Conservation (phyloP, 2,113 vertebrate genomes). For the Oncorhynchus clarkii region DNA sequence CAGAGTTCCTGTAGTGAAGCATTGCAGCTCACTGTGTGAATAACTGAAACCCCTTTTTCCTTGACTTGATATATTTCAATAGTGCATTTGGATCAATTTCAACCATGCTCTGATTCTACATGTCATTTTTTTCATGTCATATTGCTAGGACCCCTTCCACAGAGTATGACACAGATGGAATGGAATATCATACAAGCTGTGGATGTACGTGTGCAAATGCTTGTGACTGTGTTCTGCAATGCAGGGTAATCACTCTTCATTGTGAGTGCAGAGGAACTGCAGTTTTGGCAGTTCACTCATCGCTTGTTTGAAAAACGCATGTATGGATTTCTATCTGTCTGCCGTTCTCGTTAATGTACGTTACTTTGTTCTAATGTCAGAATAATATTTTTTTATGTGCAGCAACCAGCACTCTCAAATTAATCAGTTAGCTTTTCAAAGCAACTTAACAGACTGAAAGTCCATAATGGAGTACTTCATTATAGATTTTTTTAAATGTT, state of each 20-base stretch:
- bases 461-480: constrained; percentile 49
- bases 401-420: constrained; percentile 5
- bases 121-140: neutral
- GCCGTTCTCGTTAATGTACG: constrained; percentile 23
- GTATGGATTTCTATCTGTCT: constrained; percentile 22
- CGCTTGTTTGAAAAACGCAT: constrained; percentile 13
- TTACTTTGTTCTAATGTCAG: constrained; percentile 20
- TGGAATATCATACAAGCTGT: neutral
- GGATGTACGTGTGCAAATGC: constrained; percentile 14
- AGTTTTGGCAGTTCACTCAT: constrained; percentile 36
- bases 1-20: neutral
- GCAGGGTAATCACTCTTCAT: constrained; percentile 43
- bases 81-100: neutral
- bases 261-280: constrained; percentile 31
- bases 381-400: constrained; percentile 19
- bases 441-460: constrained; percentile 44
- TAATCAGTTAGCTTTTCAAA: constrained; percentile 41
- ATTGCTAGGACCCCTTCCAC: constrained; percentile 23
- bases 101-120: neutral
- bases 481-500: constrained; percentile 51
- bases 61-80: neutral
- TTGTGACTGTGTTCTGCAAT: constrained; percentile 24
- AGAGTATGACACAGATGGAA: constrained; percentile 8
- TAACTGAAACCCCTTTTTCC: neutral
- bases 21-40: neutral